These are phyloP conservation scores for Pseudocheirus occidentalis DNA, from an alignment of 2,797 vertebrate species.

Conservation along the genomic window DNA sequence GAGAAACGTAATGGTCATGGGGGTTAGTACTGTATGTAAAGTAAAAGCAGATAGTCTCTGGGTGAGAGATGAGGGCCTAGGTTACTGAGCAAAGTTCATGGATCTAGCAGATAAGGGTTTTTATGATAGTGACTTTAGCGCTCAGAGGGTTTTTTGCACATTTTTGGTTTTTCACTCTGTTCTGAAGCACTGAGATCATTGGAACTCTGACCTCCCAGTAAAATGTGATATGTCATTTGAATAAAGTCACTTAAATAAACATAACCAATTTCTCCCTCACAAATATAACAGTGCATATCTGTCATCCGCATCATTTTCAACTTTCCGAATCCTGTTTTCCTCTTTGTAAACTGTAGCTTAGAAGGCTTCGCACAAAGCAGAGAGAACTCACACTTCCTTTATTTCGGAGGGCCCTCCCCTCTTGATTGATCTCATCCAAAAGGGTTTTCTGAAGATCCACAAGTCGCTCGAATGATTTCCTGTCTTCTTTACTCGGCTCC, in stretches of 20 bases:
- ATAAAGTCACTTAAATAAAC: not conserved
- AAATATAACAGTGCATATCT: not conserved
- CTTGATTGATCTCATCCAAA: constrained; percentile 78
- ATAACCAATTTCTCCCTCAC: not conserved
- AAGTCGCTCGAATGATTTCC: constrained; percentile 87
- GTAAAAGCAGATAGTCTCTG: not conserved
- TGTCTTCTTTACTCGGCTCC: constrained; percentile 90
- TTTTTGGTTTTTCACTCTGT: not conserved
- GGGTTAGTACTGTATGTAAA: not conserved
- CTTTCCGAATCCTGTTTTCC: not conserved
- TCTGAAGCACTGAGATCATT: not conserved
- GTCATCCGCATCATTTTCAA: not conserved
- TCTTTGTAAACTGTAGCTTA: not conserved
- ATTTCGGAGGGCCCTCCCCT: constrained; percentile 88
- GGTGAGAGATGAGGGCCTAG: not conserved
- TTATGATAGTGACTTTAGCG: not conserved
- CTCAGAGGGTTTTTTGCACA: not conserved
- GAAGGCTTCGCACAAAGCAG: not conserved
- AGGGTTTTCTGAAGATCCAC: constrained; percentile 87
- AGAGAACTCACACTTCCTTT: constrained; percentile 87
- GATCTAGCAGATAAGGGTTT: not conserved
- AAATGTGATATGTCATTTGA: not conserved
- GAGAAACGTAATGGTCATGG: not conserved
- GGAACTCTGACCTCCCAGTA: not conserved
- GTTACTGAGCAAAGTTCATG: not conserved